These are phyloP conservation scores for Falco biarmicus DNA, from an alignment of 2,797 vertebrate genomes.

Conservation along the genomic window DNA sequence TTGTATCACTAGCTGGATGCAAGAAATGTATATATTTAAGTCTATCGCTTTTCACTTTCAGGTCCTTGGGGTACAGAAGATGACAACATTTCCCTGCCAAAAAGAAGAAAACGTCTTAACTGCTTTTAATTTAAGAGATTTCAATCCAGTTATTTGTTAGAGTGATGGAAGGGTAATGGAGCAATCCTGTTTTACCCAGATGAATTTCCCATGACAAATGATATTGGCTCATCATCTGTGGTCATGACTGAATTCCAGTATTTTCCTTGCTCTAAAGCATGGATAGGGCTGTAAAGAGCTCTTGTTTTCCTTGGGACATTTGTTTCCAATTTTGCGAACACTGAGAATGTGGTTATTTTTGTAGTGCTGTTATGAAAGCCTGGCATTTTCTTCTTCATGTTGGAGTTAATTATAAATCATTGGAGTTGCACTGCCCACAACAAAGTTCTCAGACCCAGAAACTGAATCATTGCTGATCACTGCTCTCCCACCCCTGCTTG, in stretches of 20 bases:
- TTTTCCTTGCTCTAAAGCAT: conserved; percentile 79
- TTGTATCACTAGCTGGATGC: not conserved
- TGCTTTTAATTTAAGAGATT: conserved; percentile 75
- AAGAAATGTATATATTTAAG: not conserved
- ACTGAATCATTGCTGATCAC: conserved; percentile 78
- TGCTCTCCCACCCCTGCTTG: conserved; percentile 71
- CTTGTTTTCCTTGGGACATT: conserved; percentile 86
- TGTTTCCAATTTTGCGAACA: conserved; percentile 91
- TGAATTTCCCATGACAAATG: conserved; percentile 92
- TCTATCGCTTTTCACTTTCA: conserved; percentile 56
- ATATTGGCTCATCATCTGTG: conserved; percentile 85
- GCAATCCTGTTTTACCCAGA: conserved; percentile 82
- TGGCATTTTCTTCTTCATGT: conserved; percentile 90
- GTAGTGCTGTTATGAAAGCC: conserved; percentile 86
- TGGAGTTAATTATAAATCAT: conserved; percentile 87
- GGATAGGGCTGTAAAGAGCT: conserved; percentile 72
- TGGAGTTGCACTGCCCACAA: conserved; percentile 80
- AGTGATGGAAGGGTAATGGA: conserved; percentile 76
- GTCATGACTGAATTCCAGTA: conserved; percentile 81
- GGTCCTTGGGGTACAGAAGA: conserved; percentile 33
- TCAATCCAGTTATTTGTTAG: conserved; percentile 71
- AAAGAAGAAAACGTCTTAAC: conserved; percentile 58
- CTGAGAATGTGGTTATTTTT: conserved; percentile 84
- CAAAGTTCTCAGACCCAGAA: conserved; percentile 86
- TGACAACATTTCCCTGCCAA: conserved; percentile 51